phyloP scores from a whole-genome alignment of 2,113 vertebrate genomes.

The Psophia crepitans region DNA sequence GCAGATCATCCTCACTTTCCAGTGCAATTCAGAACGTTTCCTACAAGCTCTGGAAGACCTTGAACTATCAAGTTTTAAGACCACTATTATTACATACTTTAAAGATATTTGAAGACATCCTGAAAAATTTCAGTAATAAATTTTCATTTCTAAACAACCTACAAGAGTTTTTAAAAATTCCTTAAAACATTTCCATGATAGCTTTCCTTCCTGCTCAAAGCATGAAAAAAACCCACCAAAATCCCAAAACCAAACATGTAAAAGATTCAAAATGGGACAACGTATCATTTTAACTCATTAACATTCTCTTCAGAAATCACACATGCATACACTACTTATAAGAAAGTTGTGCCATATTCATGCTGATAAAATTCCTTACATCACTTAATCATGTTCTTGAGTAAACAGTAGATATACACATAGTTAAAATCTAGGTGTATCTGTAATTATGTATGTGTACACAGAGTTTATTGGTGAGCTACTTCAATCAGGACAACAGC shows the following conservation, averaged over 20 bases:
- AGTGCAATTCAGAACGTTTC: background rate
- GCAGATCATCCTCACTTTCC: background rate
- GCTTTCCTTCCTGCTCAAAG: background rate
- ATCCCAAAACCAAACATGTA: background rate
- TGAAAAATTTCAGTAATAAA: background rate
- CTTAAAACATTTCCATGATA: background rate
- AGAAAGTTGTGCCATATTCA: background rate
- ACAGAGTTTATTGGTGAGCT: background rate
- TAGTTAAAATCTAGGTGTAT: background rate
- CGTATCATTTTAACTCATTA: background rate
- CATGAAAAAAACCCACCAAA: too few relatives aligned
- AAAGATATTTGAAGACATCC: background rate
- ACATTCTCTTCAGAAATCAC: background rate
- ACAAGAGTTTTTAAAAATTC: background rate
- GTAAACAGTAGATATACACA: background rate
- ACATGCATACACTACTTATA: background rate
- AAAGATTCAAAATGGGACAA: background rate
- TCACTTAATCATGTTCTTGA: background rate
- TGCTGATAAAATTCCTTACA: background rate
- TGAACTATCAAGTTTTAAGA: background rate
- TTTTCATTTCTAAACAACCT: background rate
- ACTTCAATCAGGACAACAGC: background rate
- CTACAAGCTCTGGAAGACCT: background rate
- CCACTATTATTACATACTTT: background rate
- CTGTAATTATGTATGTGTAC: background rate